Evolutionary conservation across 2,797 vertebrate species (phyloP).

Genomic region (Clarias laeviceps): DNA sequence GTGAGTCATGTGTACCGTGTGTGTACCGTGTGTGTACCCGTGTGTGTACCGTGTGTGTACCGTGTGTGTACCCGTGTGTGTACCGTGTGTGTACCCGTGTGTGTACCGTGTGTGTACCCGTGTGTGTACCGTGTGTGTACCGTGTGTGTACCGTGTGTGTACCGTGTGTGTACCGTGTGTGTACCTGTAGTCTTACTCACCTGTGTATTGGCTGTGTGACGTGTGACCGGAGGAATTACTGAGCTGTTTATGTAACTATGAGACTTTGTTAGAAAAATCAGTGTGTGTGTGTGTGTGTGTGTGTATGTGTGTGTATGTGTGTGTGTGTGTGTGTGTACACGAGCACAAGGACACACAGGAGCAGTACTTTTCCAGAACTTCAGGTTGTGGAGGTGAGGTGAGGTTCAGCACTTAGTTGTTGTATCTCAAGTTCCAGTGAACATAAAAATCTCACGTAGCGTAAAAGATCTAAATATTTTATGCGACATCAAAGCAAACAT

Average conservation of each 20-base stretch:
- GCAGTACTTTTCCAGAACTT: background rate
- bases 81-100: no score
- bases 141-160: no score
- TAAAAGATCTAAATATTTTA: background rate
- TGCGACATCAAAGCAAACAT: background rate
- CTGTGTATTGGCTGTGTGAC: background rate
- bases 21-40: no score
- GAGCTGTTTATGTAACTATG: background rate
- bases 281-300: background rate
- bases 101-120: no score
- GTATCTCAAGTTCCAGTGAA: background rate
- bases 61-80: no score
- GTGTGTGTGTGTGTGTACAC: background rate
- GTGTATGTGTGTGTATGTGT: background rate
- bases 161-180: background rate
- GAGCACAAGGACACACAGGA: background rate
- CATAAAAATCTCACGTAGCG: background rate
- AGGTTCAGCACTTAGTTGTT: background rate
- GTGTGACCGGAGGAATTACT: background rate
- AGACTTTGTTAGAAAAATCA: background rate
- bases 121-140: no score
- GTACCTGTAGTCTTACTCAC: background rate
- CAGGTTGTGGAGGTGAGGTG: background rate
- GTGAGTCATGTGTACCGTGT: background rate
- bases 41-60: no score